Evolutionary conservation across 1,140 invertebrate genomes (phyloP), one percentile per base, ranked within the genome.

Genomic region (Aphaenogaster floridana): DNA sequence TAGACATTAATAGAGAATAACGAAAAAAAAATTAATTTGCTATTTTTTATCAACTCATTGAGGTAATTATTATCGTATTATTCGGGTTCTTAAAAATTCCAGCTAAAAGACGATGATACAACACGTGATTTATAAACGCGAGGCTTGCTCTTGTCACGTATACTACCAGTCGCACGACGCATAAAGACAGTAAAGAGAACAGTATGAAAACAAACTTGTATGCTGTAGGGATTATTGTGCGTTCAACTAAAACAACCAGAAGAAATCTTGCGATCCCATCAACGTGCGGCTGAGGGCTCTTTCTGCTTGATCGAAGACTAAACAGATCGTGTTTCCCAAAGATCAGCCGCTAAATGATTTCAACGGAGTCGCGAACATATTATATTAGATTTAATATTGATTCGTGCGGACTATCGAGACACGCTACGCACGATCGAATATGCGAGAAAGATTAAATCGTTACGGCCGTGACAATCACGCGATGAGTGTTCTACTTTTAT

Each of bases 291-390:
- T n/a, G 28, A 61, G 6, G 63, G 66, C 63, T 50, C 88, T 52
- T 81, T 91, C 59, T 50, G 48, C 42, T 64, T 61, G 81, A 68
- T 50, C 87, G 74, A 80, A 93, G 92, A 92, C 91, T 91, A 93
- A 94, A 93, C 91, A 93, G 90, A 94, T 94, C 93, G 88, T 89
- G 89, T 94, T 94, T 92, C 94, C 64, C 64, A 93, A 93, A 92
- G 92, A 91, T 92, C 74, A 71, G 28, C 92, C 92, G 93, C 79
- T 87, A 69, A 90, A 91, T 89, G 86, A 92, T 92, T 93, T 92
- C 89, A 89, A 92, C 88, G 92, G 86, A 68, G 69, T 88, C 72
- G 71, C 80, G 72, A 90, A 90, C 91, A 89, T 89, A 54, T 52
- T n/a, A 21, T 21, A 68, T 74, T 50, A 88, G 86, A 79, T 80